These are phyloP conservation scores for Spizaetus ornatus DNA, from an alignment of 2,113 vertebrate genomes.

Conservation along the genomic window DNA sequence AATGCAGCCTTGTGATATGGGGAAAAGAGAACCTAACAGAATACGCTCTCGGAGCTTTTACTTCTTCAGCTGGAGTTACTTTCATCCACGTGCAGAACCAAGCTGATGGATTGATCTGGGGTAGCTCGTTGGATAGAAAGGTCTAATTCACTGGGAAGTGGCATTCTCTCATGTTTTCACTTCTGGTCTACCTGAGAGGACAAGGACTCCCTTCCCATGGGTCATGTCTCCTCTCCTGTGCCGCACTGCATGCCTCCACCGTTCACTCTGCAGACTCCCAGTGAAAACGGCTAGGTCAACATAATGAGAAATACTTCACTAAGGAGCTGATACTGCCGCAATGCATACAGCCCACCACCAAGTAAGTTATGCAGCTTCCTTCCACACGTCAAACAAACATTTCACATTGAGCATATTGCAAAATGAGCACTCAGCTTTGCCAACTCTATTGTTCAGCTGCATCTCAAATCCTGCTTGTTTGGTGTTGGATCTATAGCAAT, in stretches of 20 bases:
- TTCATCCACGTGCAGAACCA: not conserved
- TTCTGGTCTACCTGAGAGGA: not conserved
- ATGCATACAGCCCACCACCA: not conserved
- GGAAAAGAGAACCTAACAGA: not conserved
- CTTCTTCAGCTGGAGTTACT: not conserved
- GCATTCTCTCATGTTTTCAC: not conserved
- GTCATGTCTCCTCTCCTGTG: not conserved
- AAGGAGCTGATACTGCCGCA: not conserved
- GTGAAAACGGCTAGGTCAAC: not conserved
- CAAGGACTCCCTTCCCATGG: not conserved
- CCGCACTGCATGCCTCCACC: not conserved
- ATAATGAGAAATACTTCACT: not conserved
- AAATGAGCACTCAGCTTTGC: not conserved
- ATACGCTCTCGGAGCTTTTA: not conserved
- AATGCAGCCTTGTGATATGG: not conserved
- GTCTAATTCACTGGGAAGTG: not conserved
- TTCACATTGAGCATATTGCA: not conserved
- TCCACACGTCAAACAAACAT: not conserved
- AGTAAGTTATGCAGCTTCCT: not conserved
- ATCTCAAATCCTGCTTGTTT: not conserved
- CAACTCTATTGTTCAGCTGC: constrained; percentile 8
- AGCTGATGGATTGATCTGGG: not conserved
- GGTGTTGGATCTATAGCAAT: not conserved
- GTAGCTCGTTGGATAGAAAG: not conserved
- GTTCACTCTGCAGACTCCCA: not conserved